A percentile compares a stretch with the other conserved stretches of the same genome.
phyloP scores from a whole-genome alignment of 1,140 invertebrate genomes.

The Argopecten irradians region DNA sequence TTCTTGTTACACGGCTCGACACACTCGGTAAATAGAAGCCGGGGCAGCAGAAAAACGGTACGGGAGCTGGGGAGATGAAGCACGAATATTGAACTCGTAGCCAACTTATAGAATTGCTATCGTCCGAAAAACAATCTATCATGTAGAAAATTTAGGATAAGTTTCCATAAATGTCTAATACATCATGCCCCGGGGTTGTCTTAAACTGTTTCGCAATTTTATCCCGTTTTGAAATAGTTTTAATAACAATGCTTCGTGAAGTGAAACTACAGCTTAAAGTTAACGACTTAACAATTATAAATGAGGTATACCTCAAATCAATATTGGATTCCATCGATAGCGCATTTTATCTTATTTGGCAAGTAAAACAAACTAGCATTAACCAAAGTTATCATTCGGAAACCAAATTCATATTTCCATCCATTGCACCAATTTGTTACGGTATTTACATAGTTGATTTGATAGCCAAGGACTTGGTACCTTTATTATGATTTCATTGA shows the following conservation, averaged over 20 bases:
- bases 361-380: not conserved
- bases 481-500: too few relatives aligned
- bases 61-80: not conserved
- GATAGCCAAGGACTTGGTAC: too few relatives aligned
- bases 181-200: not conserved
- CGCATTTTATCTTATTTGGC: not conserved
- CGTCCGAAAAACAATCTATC: not conserved
- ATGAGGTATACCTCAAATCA: not conserved
- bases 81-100: not conserved
- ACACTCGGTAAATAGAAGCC: slow-evolving; percentile 9
- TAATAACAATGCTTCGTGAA: not conserved
- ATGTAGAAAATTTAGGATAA: not conserved
- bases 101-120: not conserved
- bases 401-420: not conserved
- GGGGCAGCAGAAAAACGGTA: slow-evolving; percentile 4
- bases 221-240: not conserved
- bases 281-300: too few relatives aligned
- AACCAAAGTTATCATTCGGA: not conserved
- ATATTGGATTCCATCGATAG: not conserved
- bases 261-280: not conserved
- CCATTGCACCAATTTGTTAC: too few relatives aligned
- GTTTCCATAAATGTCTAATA: not conserved
- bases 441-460: too few relatives aligned
- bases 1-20: slow-evolving; percentile 14
- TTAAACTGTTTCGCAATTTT: not conserved